Percentiles rank a stretch among this genome's conserved stretches.
Conservation (phyloP, 2,797 vertebrate genomes). For the Stomatorhinus walkeri region DNA sequence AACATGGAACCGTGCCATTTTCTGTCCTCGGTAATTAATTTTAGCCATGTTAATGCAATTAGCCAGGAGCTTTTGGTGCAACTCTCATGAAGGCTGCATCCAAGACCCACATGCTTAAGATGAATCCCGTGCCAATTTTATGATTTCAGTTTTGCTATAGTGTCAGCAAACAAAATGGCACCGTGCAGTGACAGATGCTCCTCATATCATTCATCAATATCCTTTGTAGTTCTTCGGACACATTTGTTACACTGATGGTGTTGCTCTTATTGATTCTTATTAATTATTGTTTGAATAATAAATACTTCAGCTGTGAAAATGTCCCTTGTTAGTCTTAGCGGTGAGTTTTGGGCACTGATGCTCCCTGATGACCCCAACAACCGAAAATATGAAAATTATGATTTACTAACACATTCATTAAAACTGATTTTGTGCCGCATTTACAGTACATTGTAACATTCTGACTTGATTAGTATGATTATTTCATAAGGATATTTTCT, state of each 20-base stretch:
- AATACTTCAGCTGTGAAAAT: not conserved
- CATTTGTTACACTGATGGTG: not conserved
- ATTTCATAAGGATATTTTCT: constrained; percentile 6
- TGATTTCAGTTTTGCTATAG: constrained; percentile 23
- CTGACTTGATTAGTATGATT: not conserved
- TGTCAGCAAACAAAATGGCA: constrained; percentile 26
- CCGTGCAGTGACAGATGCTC: constrained; percentile 30
- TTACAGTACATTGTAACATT: not conserved
- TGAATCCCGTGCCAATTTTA: constrained; percentile 31
- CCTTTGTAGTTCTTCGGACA: not conserved
- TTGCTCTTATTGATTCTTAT: not conserved
- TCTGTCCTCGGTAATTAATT: constrained; percentile 43
- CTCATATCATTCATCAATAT: constrained; percentile 23
- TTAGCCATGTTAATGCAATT: constrained; percentile 40
- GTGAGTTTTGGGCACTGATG: not conserved
- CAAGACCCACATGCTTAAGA: constrained; percentile 29
- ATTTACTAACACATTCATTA: not conserved
- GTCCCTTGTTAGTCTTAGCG: not conserved
- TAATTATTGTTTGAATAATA: not conserved
- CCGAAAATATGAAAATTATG: not conserved
- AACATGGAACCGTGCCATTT: constrained; percentile 28
- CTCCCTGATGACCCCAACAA: not conserved
- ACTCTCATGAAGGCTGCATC: constrained; percentile 27
- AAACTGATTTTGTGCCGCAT: not conserved
- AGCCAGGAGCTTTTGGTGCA: constrained; percentile 30